phyloP scores from a whole-genome alignment of 2,888 invertebrate genomes.

The Mechanitis messenoides region DNA sequence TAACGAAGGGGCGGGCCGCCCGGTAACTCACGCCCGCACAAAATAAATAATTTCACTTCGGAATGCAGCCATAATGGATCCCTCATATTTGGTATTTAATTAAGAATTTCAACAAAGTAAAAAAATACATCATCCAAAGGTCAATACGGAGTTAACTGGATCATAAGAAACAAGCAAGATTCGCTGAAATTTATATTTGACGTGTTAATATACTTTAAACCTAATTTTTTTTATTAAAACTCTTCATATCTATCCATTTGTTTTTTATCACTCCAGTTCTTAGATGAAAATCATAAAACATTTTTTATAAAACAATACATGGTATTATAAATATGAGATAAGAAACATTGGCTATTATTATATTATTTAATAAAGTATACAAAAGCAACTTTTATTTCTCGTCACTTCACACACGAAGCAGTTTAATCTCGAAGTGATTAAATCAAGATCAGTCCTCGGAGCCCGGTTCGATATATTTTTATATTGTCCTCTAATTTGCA shows the following conservation, averaged over 20 bases:
- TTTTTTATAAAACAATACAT: too few species aligned
- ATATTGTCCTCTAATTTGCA: slow-evolving; percentile 63
- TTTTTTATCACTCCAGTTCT: too few species aligned
- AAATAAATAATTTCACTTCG: slow-evolving; percentile 66
- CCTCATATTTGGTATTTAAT: slow-evolving; percentile 24
- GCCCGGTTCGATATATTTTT: slow-evolving; percentile 46
- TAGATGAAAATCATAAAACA: too few species aligned
- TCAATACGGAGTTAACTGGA: too few species aligned
- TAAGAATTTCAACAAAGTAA: neutral
- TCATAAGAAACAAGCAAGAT: too few species aligned
- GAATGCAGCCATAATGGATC: slow-evolving; percentile 54
- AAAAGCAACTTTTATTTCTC: slow-evolving; percentile 18
- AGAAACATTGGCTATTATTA: too few species aligned
- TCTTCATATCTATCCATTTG: too few species aligned
- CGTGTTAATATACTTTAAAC: too few species aligned
- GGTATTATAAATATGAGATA: too few species aligned
- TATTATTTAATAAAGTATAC: too few species aligned
- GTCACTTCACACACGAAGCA: slow-evolving; percentile 44
- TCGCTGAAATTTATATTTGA: too few species aligned
- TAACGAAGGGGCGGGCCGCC: slow-evolving; percentile 70
- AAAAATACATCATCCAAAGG: neutral
- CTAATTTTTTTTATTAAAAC: too few species aligned
- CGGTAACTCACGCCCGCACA: slow-evolving; percentile 71
- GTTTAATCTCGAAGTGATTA: slow-evolving; percentile 50
- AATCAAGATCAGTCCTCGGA: slow-evolving; percentile 40